Percentiles rank a stretch among this genome's conserved stretches.
phyloP scores from a whole-genome alignment of 2,888 invertebrate species.

The Euspilapteryx auroguttella region DNA sequence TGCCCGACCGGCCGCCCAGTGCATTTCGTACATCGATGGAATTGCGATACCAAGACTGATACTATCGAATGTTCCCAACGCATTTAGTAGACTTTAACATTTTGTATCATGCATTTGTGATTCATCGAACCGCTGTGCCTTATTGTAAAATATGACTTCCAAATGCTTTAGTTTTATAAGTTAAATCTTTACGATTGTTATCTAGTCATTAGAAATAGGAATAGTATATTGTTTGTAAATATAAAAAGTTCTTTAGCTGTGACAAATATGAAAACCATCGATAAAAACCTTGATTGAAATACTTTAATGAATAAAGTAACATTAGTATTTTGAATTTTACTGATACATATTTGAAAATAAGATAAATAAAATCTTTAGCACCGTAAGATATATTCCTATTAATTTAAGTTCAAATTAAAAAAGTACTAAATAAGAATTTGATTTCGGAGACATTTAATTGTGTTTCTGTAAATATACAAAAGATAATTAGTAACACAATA shows the following conservation, averaged over 20 bases:
- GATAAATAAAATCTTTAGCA: no score
- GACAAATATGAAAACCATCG: no score
- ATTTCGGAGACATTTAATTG: constrained; percentile 15
- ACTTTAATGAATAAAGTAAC: no score
- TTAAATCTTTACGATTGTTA: constrained; percentile 35
- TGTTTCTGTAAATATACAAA: no score
- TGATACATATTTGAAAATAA: no score
- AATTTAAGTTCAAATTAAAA: constrained; percentile 23
- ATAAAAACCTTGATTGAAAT: no score
- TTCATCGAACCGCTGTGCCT: constrained; percentile 48
- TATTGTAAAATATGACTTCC: constrained; percentile 28
- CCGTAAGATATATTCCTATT: constrained; percentile 57
- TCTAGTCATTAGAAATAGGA: constrained; percentile 47
- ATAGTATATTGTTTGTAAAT: constrained; percentile 12
- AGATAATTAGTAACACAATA: no score
- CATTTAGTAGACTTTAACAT: constrained; percentile 30
- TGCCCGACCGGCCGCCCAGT: constrained; percentile 14
- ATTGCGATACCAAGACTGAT: constrained; percentile 49
- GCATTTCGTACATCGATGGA: constrained; percentile 42
- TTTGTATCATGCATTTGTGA: constrained; percentile 18
- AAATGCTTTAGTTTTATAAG: constrained; percentile 20
- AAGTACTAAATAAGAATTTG: constrained; percentile 1
- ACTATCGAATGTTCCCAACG: constrained; percentile 37
- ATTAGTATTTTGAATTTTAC: no score
- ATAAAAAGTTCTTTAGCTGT: no score